Conservation (phyloP, 35 echinoderm and acorn worm genomes). For the Ptychodera flava region DNA sequence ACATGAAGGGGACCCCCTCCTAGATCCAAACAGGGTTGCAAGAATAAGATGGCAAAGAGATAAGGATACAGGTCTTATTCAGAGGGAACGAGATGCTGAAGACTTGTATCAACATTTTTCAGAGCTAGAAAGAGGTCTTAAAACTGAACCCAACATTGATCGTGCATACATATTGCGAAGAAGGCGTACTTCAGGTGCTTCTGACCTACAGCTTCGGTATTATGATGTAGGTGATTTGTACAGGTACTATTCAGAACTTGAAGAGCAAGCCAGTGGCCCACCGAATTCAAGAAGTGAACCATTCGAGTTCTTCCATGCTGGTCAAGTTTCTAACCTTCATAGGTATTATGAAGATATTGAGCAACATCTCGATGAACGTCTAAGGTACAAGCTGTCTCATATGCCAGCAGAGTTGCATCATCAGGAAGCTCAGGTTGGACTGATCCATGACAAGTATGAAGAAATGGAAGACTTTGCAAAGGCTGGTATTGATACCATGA, state of each 20-base stretch:
- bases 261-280: constrained; percentile 20
- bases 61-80: constrained; percentile 36
- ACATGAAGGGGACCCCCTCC: constrained; percentile 16
- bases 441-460: neutral
- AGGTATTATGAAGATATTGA: neutral
- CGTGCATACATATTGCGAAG: constrained; percentile 22
- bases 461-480: neutral
- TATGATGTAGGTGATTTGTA: constrained; percentile 37
- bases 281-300: constrained; percentile 3
- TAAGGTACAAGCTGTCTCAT: neutral
- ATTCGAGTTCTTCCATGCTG: neutral
- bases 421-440: neutral
- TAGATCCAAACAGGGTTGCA: constrained; percentile 10
- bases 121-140: constrained; percentile 38
- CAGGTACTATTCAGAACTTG: constrained; percentile 37
- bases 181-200: constrained; percentile 21
- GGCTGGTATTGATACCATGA: neutral
- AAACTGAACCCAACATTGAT: constrained; percentile 8
- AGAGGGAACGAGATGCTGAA: constrained; percentile 35
- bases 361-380: neutral
- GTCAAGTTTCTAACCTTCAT: neutral
- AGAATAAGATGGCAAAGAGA: constrained; percentile 26
- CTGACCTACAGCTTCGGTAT: constrained; percentile 24
- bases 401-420: neutral
- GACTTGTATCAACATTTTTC: constrained; percentile 46